These are phyloP conservation scores for Gastracanthus pulcherrimus DNA, from an alignment of 2,888 invertebrate genomes.

Conservation along the genomic window DNA sequence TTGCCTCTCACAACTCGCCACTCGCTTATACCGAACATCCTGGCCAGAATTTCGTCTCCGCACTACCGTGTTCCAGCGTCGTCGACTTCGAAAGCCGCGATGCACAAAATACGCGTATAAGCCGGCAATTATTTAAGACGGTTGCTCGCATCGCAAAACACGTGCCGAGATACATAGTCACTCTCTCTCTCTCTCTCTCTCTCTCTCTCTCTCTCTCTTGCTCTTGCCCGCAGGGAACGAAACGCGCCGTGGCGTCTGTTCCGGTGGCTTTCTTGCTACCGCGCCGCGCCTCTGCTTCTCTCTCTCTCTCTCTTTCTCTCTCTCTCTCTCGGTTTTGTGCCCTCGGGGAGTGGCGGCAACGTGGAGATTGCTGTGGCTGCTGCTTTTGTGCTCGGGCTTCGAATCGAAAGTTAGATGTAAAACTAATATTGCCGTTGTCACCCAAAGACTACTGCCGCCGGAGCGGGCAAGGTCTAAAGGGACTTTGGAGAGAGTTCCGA, in stretches of 20 bases:
- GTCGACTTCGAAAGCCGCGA: slow-evolving; percentile 13
- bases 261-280: slow-evolving; percentile 52
- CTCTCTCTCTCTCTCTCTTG: no score
- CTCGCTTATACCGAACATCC: no score
- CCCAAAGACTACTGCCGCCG: not conserved
- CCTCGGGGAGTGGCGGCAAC: slow-evolving; percentile 29
- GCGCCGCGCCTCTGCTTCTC: no score
- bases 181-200: no score
- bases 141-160: slow-evolving; percentile 66
- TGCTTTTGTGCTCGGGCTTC: slow-evolving; percentile 25
- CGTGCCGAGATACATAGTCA: slow-evolving; percentile 1
- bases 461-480: no score
- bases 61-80: not conserved
- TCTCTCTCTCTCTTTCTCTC: no score
- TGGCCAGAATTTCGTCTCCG: no score
- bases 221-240: not conserved
- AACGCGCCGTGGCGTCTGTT: slow-evolving; percentile 63
- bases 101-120: slow-evolving; percentile 56
- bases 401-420: slow-evolving; percentile 58
- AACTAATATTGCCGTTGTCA: slow-evolving; percentile 58
- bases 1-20: no score
- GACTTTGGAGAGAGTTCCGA: slow-evolving; percentile 12
- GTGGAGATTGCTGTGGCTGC: no score
- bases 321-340: slow-evolving; percentile 30
- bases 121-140: slow-evolving; percentile 70